Evolutionary conservation across 2,113 vertebrate genomes (phyloP).

Genomic region (Haemorhous mexicanus): DNA sequence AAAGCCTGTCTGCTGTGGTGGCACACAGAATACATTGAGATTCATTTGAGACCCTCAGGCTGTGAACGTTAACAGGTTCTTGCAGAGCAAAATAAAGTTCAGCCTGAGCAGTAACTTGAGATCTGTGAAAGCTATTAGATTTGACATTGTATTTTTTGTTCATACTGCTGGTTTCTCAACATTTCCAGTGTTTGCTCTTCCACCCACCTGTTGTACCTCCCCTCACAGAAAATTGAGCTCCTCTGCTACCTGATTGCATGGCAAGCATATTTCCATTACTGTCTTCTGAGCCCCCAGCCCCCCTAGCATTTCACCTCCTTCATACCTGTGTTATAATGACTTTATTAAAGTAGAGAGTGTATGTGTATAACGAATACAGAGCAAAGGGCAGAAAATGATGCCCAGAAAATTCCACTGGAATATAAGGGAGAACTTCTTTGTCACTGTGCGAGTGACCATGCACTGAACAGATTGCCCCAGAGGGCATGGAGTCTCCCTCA

Average conservation of each 20-base stretch:
- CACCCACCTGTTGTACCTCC: not conserved
- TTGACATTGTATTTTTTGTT: not conserved
- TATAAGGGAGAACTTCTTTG: not conserved
- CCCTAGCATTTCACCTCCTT: not conserved
- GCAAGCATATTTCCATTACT: not conserved
- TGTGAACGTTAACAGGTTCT: not conserved
- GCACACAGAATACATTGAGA: not conserved
- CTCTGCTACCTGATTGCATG: not conserved
- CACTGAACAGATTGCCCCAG: not conserved
- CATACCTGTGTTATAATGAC: not conserved
- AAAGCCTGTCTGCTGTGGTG: not conserved
- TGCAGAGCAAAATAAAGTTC: not conserved
- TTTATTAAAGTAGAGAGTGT: not conserved
- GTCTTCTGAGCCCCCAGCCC: not conserved
- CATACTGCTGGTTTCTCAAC: not conserved
- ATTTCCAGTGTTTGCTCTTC: not conserved
- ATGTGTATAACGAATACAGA: not conserved
- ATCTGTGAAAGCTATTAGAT: not conserved
- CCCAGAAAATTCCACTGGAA: not conserved
- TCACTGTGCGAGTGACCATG: accelerated
- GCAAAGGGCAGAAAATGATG: not conserved
- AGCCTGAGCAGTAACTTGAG: not conserved
- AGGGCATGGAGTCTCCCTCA: not conserved
- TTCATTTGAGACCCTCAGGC: not conserved
- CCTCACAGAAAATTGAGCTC: not conserved